Percentiles rank a stretch among this genome's conserved stretches.
These are phyloP conservation scores for Pocillopora grandis DNA, from an alignment of 92 coral and sea anemone species.

Conservation along the genomic window DNA sequence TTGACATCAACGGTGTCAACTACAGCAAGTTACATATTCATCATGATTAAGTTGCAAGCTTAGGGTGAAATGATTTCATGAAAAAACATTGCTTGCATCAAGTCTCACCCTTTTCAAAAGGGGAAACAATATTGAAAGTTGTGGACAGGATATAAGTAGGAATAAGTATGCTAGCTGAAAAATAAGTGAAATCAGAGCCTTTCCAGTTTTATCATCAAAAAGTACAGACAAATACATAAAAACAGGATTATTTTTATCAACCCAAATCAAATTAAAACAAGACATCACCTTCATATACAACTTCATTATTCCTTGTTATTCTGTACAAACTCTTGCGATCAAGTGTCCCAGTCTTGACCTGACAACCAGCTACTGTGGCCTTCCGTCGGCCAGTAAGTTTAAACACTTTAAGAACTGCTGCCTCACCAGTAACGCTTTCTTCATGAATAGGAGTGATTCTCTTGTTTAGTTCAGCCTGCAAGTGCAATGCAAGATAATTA, in stretches of 20 bases:
- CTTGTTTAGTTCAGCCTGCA: conserved; percentile 80
- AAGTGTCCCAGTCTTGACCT: conserved; percentile 83
- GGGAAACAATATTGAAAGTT: too few species aligned
- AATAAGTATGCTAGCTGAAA: too few species aligned
- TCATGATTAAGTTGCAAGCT: too few species aligned
- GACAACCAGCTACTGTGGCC: conserved; percentile 95
- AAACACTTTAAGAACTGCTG: conserved; percentile 83
- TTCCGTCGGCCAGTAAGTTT: conserved; percentile 78
- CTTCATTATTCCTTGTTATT: conserved; percentile 60
- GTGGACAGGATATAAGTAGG: too few species aligned
- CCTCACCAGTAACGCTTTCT: conserved; percentile 80
- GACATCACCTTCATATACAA: conserved; percentile 81
- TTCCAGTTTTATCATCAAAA: too few species aligned
- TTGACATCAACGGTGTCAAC: too few species aligned
- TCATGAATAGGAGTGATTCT: conserved; percentile 75
- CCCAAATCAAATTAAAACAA: neutral
- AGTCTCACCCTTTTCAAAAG: too few species aligned
- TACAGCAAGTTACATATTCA: too few species aligned
- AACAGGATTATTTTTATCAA: neutral
- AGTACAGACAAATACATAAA: too few species aligned
- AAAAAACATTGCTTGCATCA: too few species aligned
- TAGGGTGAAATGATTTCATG: too few species aligned
- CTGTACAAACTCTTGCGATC: conserved; percentile 64
- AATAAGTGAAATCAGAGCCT: too few species aligned
- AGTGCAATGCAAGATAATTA: neutral